Evolutionary conservation across 2,113 vertebrate genomes (phyloP).

Genomic region (Calonectris borealis): DNA sequence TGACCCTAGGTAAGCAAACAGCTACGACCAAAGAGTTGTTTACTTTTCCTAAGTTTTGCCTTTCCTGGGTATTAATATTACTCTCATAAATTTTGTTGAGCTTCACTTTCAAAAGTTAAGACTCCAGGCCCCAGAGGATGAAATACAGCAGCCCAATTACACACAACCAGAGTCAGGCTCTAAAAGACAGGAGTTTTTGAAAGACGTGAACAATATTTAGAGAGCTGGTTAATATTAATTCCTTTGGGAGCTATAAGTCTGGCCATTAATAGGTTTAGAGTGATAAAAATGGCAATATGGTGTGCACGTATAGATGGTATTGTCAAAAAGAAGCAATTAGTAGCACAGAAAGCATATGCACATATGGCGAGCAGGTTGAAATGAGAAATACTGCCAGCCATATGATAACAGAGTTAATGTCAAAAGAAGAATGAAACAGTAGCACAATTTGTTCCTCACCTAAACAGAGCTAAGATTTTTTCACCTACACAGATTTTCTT

Average conservation of each 20-base stretch:
- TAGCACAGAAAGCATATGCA: slow-evolving; percentile 66
- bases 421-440: slow-evolving; percentile 43
- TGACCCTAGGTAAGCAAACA: slow-evolving; percentile 70
- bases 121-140: slow-evolving; percentile 69
- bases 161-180: slow-evolving; percentile 71
- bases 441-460: slow-evolving; percentile 49
- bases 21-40: slow-evolving; percentile 60
- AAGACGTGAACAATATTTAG: slow-evolving; percentile 79
- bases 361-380: slow-evolving; percentile 79
- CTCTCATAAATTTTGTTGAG: slow-evolving; percentile 77
- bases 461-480: slow-evolving; percentile 13
- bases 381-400: slow-evolving; percentile 60
- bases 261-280: slow-evolving; percentile 81
- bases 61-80: slow-evolving; percentile 73
- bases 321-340: slow-evolving; percentile 81
- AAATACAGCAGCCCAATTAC: slow-evolving; percentile 80
- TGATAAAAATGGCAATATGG: slow-evolving; percentile 80
- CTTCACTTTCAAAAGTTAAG: slow-evolving; percentile 74
- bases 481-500: neutral
- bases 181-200: slow-evolving; percentile 75
- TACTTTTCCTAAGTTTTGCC: slow-evolving; percentile 74
- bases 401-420: slow-evolving; percentile 44
- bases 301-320: slow-evolving; percentile 73
- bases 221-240: slow-evolving; percentile 83
- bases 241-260: slow-evolving; percentile 77